Percentiles rank a stretch among this genome's conserved stretches.
These are phyloP conservation scores for Cyrtonyx montezumae DNA, from an alignment of 2,113 vertebrate species.

Conservation along the genomic window DNA sequence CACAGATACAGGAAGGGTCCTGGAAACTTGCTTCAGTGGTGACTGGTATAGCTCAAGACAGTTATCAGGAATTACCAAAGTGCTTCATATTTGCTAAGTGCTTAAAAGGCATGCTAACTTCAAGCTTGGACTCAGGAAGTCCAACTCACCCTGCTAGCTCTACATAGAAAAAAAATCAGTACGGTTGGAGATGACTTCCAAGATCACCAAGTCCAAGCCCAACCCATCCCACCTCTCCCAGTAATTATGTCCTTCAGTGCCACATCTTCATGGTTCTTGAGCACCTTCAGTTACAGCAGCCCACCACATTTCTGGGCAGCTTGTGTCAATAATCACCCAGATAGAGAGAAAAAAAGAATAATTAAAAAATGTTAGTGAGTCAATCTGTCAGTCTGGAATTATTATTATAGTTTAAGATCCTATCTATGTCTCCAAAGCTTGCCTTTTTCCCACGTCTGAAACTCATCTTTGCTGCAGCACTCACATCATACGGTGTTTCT, in stretches of 20 bases:
- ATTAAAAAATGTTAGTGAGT: background rate
- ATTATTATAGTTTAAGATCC: background rate
- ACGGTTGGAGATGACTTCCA: no score
- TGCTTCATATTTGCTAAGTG: background rate
- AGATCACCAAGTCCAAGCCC: no score
- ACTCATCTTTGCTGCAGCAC: background rate
- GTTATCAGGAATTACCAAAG: background rate
- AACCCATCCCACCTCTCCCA: no score
- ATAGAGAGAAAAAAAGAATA: background rate
- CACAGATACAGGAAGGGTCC: background rate
- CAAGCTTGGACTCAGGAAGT: background rate
- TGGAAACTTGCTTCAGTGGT: background rate
- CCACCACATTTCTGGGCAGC: background rate
- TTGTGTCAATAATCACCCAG: background rate
- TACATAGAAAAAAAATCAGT: no score
- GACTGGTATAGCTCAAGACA: background rate
- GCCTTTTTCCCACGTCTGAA: background rate
- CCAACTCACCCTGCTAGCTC: background rate
- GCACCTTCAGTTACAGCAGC: background rate
- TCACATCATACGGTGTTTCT: background rate
- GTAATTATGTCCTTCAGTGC: no score
- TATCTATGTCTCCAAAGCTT: background rate
- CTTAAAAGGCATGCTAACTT: accelerated
- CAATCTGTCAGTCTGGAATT: background rate
- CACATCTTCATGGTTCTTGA: background rate